A percentile compares a stretch with the other conserved stretches of the same genome.
Conservation (phyloP, 2,888 invertebrate species). For the Noctuana brunneofusca region DNA sequence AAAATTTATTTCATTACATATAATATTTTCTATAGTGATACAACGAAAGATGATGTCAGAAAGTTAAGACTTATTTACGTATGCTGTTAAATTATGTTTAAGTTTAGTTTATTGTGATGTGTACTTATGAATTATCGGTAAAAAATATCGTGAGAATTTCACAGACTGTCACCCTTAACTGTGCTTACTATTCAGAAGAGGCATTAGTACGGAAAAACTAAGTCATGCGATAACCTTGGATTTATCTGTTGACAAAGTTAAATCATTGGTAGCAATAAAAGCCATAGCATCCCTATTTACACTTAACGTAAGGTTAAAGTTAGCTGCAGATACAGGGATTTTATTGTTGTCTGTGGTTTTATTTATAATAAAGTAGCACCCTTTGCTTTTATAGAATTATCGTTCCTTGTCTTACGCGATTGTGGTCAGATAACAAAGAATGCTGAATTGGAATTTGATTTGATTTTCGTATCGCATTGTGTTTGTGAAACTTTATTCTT, state of each 20-base stretch:
- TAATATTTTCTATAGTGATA: background rate
- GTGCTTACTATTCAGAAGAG: constrained; percentile 66
- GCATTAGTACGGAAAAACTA: constrained; percentile 76
- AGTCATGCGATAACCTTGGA: constrained; percentile 67
- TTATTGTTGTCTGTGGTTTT: constrained; percentile 46
- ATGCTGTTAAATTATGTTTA: background rate
- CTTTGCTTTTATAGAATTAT: constrained; percentile 73
- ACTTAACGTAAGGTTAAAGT: constrained; percentile 11
- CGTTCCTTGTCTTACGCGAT: constrained; percentile 69
- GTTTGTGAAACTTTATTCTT: constrained; percentile 28
- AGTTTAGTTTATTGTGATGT: background rate
- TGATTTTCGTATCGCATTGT: constrained; percentile 51
- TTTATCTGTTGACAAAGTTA: constrained; percentile 42
- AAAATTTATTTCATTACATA: background rate
- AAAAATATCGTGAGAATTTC: constrained; percentile 60
- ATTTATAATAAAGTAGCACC: constrained; percentile 53
- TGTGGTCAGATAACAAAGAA: constrained; percentile 69
- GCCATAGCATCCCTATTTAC: background rate
- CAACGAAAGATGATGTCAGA: background rate
- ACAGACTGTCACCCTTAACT: constrained; percentile 56
- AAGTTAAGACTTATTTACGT: background rate
- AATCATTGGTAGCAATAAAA: constrained; percentile 2
- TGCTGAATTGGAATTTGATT: constrained; percentile 65
- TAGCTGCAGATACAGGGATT: background rate
- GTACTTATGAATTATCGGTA: constrained; percentile 2